phyloP scores from a whole-genome alignment of 2,888 invertebrate genomes.

The Halictus ligatus region DNA sequence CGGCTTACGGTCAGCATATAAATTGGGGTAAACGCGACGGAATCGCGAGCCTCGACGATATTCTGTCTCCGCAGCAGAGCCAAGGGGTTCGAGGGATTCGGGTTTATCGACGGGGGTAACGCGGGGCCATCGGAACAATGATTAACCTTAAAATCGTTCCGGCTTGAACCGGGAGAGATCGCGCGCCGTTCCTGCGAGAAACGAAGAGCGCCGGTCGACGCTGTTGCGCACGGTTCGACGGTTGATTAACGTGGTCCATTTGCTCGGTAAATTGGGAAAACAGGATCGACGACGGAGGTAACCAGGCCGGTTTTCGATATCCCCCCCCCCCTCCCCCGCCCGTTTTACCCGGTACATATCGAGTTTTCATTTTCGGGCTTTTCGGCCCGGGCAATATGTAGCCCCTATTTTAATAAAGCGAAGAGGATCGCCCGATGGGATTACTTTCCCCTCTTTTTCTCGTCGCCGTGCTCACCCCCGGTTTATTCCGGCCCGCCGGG shows the following conservation, averaged over 20 bases:
- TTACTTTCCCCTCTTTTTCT: slow-evolving; percentile 22
- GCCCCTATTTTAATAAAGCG: slow-evolving; percentile 56
- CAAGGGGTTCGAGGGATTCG: slow-evolving; percentile 9
- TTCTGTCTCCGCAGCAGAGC: slow-evolving; percentile 31
- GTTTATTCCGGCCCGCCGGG: slow-evolving; percentile 16
- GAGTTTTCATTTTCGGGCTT: slow-evolving; percentile 46
- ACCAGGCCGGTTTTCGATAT: slow-evolving; percentile 22
- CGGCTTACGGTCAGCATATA: slow-evolving; percentile 65
- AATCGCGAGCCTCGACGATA: slow-evolving; percentile 47
- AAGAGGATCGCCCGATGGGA: slow-evolving; percentile 46
- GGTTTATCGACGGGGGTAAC: not conserved
- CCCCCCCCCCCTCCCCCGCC: not conserved
- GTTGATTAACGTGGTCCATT: slow-evolving; percentile 57
- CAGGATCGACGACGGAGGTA: slow-evolving; percentile 24
- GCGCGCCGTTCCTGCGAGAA: slow-evolving; percentile 24
- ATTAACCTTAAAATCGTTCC: slow-evolving; percentile 74
- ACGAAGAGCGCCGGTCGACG: slow-evolving; percentile 11
- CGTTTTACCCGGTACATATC: not conserved
- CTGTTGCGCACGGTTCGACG: slow-evolving; percentile 16
- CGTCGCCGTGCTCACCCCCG: too few relatives aligned
- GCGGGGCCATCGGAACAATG: slow-evolving; percentile 67
- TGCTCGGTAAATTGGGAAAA: slow-evolving; percentile 46
- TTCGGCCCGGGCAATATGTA: slow-evolving; percentile 33
- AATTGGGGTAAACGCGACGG: slow-evolving; percentile 69
- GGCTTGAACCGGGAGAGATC: slow-evolving; percentile 55